These are phyloP conservation scores for Aspiorhynchus laticeps DNA, from an alignment of 2,113 vertebrate species.

Conservation along the genomic window DNA sequence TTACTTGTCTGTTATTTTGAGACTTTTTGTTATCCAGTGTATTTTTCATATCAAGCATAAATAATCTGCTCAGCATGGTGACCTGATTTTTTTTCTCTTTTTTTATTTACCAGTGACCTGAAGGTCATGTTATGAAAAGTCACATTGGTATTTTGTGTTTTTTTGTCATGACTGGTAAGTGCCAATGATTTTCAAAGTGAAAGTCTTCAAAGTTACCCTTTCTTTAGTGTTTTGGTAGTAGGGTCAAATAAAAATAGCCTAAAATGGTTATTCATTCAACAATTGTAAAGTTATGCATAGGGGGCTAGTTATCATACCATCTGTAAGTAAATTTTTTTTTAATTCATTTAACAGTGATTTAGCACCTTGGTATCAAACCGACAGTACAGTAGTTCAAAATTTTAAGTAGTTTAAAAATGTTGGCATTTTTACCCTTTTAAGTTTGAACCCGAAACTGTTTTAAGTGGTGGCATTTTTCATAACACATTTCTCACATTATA, in stretches of 20 bases:
- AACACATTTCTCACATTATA: background rate
- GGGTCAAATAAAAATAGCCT: background rate
- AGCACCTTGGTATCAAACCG: background rate
- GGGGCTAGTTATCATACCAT: background rate
- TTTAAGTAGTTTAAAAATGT: background rate
- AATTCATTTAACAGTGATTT: background rate
- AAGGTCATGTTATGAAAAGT: conserved; percentile 5
- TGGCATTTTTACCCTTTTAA: too few species aligned
- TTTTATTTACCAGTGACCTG: conserved; percentile 30
- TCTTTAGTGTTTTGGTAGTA: background rate
- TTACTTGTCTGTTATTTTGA: conserved; percentile 18
- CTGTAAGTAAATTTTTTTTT: background rate
- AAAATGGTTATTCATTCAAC: background rate
- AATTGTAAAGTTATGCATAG: background rate
- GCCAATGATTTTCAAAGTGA: conserved; percentile 5
- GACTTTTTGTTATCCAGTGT: conserved; percentile 37
- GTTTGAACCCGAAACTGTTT: background rate
- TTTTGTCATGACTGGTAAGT: background rate
- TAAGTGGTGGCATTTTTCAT: background rate
- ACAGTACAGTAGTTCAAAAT: background rate
- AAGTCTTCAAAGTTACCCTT: background rate
- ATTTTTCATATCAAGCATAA: conserved; percentile 36
- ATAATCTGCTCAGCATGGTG: conserved; percentile 40
- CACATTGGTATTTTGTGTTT: background rate
- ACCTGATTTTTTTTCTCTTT: conserved; percentile 40